phyloP scores from a whole-genome alignment of 2,113 vertebrate species.

The Balaeniceps rex region DNA sequence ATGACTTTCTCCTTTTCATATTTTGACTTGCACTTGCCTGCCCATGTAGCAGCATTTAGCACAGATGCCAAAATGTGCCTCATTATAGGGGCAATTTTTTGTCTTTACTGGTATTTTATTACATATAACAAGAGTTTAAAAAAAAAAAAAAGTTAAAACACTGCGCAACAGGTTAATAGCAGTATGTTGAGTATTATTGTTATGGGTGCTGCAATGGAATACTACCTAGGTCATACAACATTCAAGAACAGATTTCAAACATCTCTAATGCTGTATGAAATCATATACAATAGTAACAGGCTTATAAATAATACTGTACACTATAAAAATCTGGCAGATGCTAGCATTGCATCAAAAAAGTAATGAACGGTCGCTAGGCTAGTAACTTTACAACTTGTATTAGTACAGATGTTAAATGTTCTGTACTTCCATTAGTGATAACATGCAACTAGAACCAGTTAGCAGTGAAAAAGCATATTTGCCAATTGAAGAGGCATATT shows the following conservation, averaged over 20 bases:
- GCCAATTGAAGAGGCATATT: not conserved
- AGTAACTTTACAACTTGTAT: not conserved
- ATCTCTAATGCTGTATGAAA: constrained; percentile 36
- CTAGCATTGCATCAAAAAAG: not conserved
- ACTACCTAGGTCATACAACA: constrained; percentile 61
- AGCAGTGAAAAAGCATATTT: not conserved
- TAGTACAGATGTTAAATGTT: not conserved
- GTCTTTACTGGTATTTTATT: constrained; percentile 70
- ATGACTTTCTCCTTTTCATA: constrained; percentile 64
- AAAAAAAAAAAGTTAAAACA: constrained; percentile 37
- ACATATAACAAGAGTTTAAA: constrained; percentile 44
- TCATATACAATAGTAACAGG: constrained; percentile 25
- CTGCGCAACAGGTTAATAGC: constrained; percentile 54
- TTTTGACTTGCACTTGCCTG: constrained; percentile 74
- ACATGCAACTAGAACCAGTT: not conserved
- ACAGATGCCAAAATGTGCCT: constrained; percentile 78
- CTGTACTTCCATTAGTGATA: not conserved
- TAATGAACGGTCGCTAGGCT: not conserved
- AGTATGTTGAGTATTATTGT: constrained; percentile 64
- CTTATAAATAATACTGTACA: constrained; percentile 29
- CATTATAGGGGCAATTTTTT: constrained; percentile 69
- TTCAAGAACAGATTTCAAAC: constrained; percentile 40
- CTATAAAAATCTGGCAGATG: constrained; percentile 4
- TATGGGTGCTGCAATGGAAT: constrained; percentile 66
- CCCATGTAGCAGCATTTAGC: constrained; percentile 71